Conservation (phyloP, 1,140 invertebrate genomes). For the Drosophila sp. region DNA sequence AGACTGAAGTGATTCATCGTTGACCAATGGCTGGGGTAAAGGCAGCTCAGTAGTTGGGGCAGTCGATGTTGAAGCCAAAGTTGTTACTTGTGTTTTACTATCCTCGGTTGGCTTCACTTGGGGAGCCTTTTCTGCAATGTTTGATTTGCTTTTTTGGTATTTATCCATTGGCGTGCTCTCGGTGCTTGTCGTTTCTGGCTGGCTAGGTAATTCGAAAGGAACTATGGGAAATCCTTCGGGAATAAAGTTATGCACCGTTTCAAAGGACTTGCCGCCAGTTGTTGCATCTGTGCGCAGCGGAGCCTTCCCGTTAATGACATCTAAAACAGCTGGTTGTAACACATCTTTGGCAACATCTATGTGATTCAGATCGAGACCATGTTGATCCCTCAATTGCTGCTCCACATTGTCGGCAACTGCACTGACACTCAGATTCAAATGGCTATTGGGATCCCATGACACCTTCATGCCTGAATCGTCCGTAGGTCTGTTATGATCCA, state of each 20-base stretch:
- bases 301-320: slow-evolving; percentile 65
- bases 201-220: slow-evolving; percentile 61
- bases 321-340: slow-evolving; percentile 54
- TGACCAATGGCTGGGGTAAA: slow-evolving; percentile 53
- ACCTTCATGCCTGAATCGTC: slow-evolving; percentile 34
- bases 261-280: slow-evolving; percentile 48
- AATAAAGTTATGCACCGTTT: slow-evolving; percentile 62
- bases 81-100: neutral
- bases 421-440: slow-evolving; percentile 70
- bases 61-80: neutral
- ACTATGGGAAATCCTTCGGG: slow-evolving; percentile 66
- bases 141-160: slow-evolving; percentile 60
- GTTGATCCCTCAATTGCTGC: slow-evolving; percentile 59
- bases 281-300: slow-evolving; percentile 26
- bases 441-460: slow-evolving; percentile 62
- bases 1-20: slow-evolving; percentile 18
- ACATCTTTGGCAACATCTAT: slow-evolving; percentile 58
- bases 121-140: slow-evolving; percentile 69
- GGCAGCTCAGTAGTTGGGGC: slow-evolving; percentile 16
- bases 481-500: slow-evolving; percentile 2
- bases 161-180: slow-evolving; percentile 27
- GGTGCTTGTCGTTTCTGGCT: slow-evolving; percentile 26
- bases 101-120: slow-evolving; percentile 36
- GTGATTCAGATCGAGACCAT: slow-evolving; percentile 64
- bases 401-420: slow-evolving; percentile 48